Evolutionary conservation across 2,888 invertebrate genomes (phyloP), one percentile per base, ranked within the genome.

Genomic region (Hoplodrina ambigua): DNA sequence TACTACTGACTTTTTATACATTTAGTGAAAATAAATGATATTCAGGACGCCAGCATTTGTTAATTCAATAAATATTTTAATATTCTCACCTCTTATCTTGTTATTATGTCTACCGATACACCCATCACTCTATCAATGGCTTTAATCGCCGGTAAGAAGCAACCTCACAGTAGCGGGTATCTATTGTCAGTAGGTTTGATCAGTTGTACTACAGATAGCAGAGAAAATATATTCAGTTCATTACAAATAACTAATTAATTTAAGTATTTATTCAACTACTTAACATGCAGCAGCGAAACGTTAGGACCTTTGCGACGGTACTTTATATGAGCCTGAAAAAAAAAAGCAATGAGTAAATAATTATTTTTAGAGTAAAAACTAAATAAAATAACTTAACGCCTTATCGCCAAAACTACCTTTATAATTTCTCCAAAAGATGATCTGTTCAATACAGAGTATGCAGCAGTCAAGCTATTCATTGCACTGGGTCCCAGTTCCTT

Each of bases 381-480:
- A 13, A 13, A 37, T 50, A 54, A 41, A 13, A 52, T 58, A 25
- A 30, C 15, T 19, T 17, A n/a, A n/a, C n/a, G n/a, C n/a, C n/a
- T n/a, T n/a, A n/a, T n/a, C 0, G 11, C 1, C n/a, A 17, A 53
- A 25, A 17, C 3, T 91, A 96, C 97, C 92, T 97, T 91, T 30
- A 97, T 96, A 75, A 99, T 98, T 88, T 97, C 96, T 41, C 97
- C 96, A 91, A 98, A 99, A 75, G 97, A 96, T 49, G 96, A 96
- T 72, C 98, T 96, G 20, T 97, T 96, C 11, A 99, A 94, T 79
- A 99, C 95, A 49, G 96, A 96, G 90, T 99, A 99, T 0, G 98
- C 98, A 13, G 97, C 96, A 19, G 96, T 96, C 41, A 99, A 93
- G 82, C 98, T 96, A 74, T 96, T 96, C 49, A 96, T 89, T 4